Conservation (phyloP, 2,797 vertebrate genomes). For the Peromyscus aztecus region DNA sequence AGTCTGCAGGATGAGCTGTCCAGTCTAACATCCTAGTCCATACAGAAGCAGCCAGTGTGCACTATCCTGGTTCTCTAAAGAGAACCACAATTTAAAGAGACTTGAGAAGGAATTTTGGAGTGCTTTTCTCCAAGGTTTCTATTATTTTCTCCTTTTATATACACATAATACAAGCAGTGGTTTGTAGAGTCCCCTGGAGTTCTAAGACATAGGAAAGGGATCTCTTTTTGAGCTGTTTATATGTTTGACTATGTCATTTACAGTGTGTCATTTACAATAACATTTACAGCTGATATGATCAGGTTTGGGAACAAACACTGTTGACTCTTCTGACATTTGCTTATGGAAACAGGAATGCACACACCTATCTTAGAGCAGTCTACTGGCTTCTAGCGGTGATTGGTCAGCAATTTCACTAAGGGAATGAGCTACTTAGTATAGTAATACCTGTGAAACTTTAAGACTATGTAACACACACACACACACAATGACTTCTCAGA, state of each 20-base stretch:
- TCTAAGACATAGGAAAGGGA: background rate
- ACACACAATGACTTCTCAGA: background rate
- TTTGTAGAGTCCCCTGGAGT: background rate
- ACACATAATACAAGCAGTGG: background rate
- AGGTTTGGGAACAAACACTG: conserved; percentile 23
- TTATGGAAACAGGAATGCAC: conserved; percentile 13
- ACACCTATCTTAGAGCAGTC: background rate
- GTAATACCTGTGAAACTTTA: background rate
- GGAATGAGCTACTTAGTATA: background rate
- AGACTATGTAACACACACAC: background rate
- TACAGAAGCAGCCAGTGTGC: background rate
- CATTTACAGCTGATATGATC: background rate
- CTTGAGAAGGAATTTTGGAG: background rate
- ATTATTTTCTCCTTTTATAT: background rate
- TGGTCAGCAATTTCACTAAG: background rate
- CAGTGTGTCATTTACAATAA: conserved; percentile 29
- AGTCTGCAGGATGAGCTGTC: background rate
- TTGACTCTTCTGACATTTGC: conserved; percentile 42
- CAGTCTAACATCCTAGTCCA: background rate
- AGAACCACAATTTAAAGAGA: background rate
- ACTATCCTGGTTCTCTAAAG: background rate
- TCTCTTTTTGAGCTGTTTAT: background rate
- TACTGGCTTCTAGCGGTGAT: background rate
- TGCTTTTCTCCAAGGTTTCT: background rate
- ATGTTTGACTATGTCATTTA: conserved; percentile 1